Evolutionary conservation across 2,888 invertebrate species (phyloP), one percentile per base, ranked within the genome.

Genomic region (Chelonus formosanus): DNA sequence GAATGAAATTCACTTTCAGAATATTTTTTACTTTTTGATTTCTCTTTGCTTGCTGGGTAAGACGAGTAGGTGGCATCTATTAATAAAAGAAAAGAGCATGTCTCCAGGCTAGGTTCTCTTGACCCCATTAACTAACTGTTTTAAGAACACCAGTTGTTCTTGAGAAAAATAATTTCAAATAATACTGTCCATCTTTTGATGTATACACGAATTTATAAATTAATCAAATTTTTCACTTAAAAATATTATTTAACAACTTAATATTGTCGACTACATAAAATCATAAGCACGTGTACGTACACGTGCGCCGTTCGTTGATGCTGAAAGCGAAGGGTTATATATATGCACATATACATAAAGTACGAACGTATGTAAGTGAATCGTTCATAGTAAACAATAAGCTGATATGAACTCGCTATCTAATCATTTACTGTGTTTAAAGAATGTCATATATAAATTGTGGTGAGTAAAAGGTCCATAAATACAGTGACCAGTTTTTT

Each of bases 41-140:
- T 40, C 40, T 40, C 40, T 40, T 40, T 40, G 20, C 20, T 20
- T 20, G 20, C 20, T 20, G 6, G 6, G 40, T 40, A 40, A 40
- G 5, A 6, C 40, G 4, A 40, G 40, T 40, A 6, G 40, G 40
- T 4, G 40, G 40, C 4, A 40, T 8, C 35, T 36, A 3, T 54
- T 54, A 32, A 32, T 53, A 5, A 40, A 10, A 40, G 48, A 6
- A 58, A 4, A 6, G 31, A 35, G 10, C 31, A 7, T 3, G 10
- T 10, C 20, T 6, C n/a, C n/a, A 69, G 72, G n/a, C 5, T 32
- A 35, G 54, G 36, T 79, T 68, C 78, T 79, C 79, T 80, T 80
- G 80, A 80, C 79, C 79, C 76, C 76, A 71, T 80, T 80, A 70
- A 40, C 20, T 55, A 32, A 35, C 35, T 55, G 55, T 35, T 55